Evolutionary conservation across 2,113 vertebrate species (phyloP), one percentile per base, ranked within the genome.

Genomic region (Rallus limicola): DNA sequence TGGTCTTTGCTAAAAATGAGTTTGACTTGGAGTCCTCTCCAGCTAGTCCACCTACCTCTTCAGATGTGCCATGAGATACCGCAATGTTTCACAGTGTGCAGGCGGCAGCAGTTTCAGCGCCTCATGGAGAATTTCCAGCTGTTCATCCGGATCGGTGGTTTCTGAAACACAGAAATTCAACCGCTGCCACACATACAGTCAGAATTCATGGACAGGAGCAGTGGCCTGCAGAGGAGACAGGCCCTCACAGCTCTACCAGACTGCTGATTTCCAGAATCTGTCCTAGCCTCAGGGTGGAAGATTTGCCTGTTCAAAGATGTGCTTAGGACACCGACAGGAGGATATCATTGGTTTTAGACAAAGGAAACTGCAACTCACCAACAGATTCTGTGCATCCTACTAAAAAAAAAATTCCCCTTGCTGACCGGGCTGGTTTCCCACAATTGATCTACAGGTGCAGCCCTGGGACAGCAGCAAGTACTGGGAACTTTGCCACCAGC

Each of bases 31-130:
- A 71, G 29, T 20, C 83, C 31, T 44, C 36, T 38, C 28, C 64
- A 64, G 75, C 87, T 36, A 48, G 21, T 28, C 42, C 31, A 88
- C 97, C 82, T 95, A 99, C 99, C 99, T 99, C 97, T 99, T 99
- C n/a, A 99, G 98, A 97, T 99, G 99, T 24, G 98, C 99, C 99
- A 99, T 99, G 97, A 99, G 99, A 98, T 99, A 99, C 85, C 99
- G 98, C 88, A 99, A 97, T 1, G 99, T 99, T 98, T 99, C 99
- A 97, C 98, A 99, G 98, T 99, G 99, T 76, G 99, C 99, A 16
- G 99, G 99, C 0, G 99, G 99, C 95, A 99, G 98, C 69, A 99
- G 98, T 96, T 99, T 99, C 98, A 99, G 97, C 13, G 99, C 99
- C 97, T 99, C 99, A 3, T 99, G 99, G 74, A 99, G 98, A 63